These are phyloP conservation scores for Anser cygnoides DNA, from an alignment of 2,113 vertebrate genomes.

Conservation along the genomic window DNA sequence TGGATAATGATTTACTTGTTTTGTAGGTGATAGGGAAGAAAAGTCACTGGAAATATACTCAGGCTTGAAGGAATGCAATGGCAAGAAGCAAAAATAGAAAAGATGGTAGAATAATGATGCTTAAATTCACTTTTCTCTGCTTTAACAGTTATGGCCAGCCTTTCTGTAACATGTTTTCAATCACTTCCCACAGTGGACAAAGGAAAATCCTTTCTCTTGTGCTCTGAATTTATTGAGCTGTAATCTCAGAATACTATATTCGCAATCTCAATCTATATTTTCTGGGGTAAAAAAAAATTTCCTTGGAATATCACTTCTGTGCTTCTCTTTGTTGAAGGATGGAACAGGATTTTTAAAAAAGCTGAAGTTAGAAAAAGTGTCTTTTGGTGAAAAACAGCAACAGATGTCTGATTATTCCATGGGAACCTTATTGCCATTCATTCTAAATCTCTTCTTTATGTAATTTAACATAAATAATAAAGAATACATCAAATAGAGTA, in stretches of 20 bases:
- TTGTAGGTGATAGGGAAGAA: background rate
- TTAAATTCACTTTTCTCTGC: background rate
- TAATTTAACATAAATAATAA: slow-evolving; percentile 68
- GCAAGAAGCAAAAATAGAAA: background rate
- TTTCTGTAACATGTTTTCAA: slow-evolving; percentile 29
- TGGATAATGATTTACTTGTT: background rate
- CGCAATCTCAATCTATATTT: background rate
- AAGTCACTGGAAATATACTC: background rate
- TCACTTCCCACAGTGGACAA: slow-evolving; percentile 6
- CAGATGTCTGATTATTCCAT: slow-evolving; percentile 69
- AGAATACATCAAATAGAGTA: slow-evolving; percentile 53
- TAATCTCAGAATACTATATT: slow-evolving; percentile 36
- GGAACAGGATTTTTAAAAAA: slow-evolving; percentile 29
- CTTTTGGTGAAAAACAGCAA: slow-evolving; percentile 65
- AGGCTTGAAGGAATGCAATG: background rate
- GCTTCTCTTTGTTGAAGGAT: background rate
- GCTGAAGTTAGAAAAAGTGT: slow-evolving; percentile 35
- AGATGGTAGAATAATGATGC: background rate
- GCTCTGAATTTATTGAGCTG: slow-evolving; percentile 16
- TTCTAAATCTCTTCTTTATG: slow-evolving; percentile 43
- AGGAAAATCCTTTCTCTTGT: slow-evolving; percentile 37
- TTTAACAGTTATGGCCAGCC: slow-evolving; percentile 12
- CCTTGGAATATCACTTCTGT: background rate
- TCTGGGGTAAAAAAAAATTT: background rate
- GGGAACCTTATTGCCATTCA: slow-evolving; percentile 57